These are phyloP conservation scores for Epinephelus coioides DNA, from an alignment of 2,797 vertebrate species.

Conservation along the genomic window DNA sequence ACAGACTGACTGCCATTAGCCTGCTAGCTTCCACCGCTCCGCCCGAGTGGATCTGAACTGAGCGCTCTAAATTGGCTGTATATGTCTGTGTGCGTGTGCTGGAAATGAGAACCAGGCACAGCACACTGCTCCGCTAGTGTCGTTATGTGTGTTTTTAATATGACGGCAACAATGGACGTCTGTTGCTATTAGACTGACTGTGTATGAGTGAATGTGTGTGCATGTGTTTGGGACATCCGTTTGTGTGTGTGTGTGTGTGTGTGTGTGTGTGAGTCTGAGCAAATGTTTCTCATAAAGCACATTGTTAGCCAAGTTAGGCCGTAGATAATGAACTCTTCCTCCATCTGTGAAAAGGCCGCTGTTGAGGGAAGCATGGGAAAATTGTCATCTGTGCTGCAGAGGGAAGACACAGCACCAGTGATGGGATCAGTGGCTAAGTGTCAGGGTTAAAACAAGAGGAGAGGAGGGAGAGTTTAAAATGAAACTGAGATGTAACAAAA, in stretches of 20 bases:
- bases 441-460: conserved; percentile 7
- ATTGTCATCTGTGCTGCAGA: conserved; percentile 52
- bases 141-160: conserved; percentile 83
- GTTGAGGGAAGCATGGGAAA: conserved; percentile 76
- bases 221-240: conserved; percentile 61
- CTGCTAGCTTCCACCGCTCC: conserved; percentile 76
- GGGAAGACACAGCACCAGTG: conserved; percentile 15
- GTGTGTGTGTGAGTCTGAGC: conserved; percentile 50
- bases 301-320: conserved; percentile 71
- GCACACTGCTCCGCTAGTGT: conserved; percentile 71
- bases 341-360: conserved; percentile 76
- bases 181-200: conserved; percentile 75
- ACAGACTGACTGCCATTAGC: conserved; percentile 85
- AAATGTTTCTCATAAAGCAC: conserved; percentile 82
- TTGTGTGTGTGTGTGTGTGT: conserved; percentile 53
- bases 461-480: neutral
- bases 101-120: conserved; percentile 82
- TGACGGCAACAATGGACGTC: conserved; percentile 79
- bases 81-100: conserved; percentile 45
- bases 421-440: conserved; percentile 19
- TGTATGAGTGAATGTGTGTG: conserved; percentile 50
- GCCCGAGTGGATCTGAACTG: conserved; percentile 74
- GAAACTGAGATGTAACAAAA: conserved; percentile 10
- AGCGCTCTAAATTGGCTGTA: conserved; percentile 73
- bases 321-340: conserved; percentile 79